phyloP scores from a whole-genome alignment of 2,888 invertebrate genomes.

The Noctua janthe region DNA sequence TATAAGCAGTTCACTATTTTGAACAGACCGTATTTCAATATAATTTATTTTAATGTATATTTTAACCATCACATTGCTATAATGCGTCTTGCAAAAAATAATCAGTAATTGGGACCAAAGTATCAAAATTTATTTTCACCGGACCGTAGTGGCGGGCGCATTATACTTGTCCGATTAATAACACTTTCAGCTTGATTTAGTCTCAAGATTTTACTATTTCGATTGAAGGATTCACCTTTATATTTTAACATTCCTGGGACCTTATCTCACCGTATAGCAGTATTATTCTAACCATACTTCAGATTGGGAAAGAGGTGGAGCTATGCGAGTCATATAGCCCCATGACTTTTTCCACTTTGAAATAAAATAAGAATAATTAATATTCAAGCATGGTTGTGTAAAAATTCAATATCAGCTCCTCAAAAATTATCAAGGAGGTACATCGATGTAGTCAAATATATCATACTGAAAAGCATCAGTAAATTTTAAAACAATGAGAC shows the following conservation, averaged over 20 bases:
- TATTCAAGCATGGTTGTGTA: background rate
- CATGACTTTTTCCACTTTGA: background rate
- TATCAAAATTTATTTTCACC: constrained; percentile 65
- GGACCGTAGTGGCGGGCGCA: constrained; percentile 38
- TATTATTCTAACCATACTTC: background rate
- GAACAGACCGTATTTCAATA: constrained; percentile 38
- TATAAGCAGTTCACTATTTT: constrained; percentile 38
- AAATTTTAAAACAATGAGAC: constrained; percentile 17
- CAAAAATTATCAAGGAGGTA: background rate
- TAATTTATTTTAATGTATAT: constrained; percentile 56
- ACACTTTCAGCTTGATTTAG: constrained; percentile 47
- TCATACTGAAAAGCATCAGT: background rate
- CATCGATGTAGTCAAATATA: background rate
- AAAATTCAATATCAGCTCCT: background rate
- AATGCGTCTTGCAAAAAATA: constrained; percentile 57
- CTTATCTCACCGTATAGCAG: background rate
- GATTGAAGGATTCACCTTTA: background rate
- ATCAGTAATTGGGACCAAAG: constrained; percentile 77
- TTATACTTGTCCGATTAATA: constrained; percentile 37
- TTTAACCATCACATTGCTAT: constrained; percentile 42
- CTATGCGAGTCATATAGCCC: background rate
- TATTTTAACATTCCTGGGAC: background rate
- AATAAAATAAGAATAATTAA: background rate
- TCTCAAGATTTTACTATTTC: constrained; percentile 21
- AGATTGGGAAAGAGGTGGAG: background rate